phyloP scores from a whole-genome alignment of 2,797 vertebrate species.

The Pseudocheirus occidentalis region DNA sequence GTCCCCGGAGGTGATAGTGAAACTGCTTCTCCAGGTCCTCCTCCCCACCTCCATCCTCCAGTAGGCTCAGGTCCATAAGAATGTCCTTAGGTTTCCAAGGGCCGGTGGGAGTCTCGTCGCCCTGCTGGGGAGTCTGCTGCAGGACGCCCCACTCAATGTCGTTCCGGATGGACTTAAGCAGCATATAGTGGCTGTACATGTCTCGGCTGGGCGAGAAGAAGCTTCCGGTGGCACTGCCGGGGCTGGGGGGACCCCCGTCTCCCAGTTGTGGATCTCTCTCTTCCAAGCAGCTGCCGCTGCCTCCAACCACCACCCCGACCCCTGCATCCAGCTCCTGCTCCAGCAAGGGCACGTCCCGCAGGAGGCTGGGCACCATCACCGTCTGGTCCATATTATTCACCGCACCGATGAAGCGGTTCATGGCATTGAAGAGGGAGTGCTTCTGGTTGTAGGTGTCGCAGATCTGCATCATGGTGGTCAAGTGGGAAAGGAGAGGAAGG shows the following conservation, averaged over 20 bases:
- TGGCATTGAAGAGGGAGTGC: slow-evolving; percentile 95
- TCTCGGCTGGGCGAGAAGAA: slow-evolving; percentile 89
- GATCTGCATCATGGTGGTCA: slow-evolving; percentile 90
- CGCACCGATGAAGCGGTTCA: slow-evolving; percentile 96
- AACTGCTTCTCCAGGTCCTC: slow-evolving; percentile 94
- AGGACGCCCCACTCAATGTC: slow-evolving; percentile 97
- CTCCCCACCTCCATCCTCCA: slow-evolving; percentile 86
- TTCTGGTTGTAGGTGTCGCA: slow-evolving; percentile 91
- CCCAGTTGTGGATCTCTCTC: slow-evolving; percentile 67
- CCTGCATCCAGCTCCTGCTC: slow-evolving; percentile 87
- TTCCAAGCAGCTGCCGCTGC: slow-evolving; percentile 81
- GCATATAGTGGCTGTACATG: slow-evolving; percentile 97
- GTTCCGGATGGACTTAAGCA: slow-evolving; percentile 96
- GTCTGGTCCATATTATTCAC: slow-evolving; percentile 99
- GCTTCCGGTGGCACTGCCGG: slow-evolving; percentile 77
- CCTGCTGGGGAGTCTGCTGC: slow-evolving; percentile 85
- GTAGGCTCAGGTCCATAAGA: slow-evolving; percentile 83
- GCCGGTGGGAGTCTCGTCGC: slow-evolving; percentile 83
- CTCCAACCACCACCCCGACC: slow-evolving; percentile 79
- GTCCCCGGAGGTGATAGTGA: slow-evolving; percentile 92
- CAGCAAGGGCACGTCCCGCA: slow-evolving; percentile 95
- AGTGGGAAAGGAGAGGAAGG: not conserved
- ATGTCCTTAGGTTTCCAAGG: slow-evolving; percentile 80
- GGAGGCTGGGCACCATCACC: slow-evolving; percentile 96
- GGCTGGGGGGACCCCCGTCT: slow-evolving; percentile 63